phyloP scores from a whole-genome alignment of 2,888 invertebrate genomes.

The Sicus ferrugineus region DNA sequence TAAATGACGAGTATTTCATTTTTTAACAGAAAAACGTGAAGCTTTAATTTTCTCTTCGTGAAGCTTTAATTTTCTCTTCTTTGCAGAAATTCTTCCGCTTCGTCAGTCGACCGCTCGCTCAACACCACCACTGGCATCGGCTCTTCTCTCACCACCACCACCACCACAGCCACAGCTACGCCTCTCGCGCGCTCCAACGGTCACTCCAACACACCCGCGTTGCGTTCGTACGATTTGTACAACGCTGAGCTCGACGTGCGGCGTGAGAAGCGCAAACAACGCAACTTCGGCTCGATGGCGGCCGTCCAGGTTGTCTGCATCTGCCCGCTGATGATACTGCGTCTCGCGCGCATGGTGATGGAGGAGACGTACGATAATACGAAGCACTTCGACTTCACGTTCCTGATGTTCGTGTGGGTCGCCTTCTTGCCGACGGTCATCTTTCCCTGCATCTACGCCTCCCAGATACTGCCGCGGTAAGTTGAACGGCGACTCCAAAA shows the following conservation, averaged over 20 bases:
- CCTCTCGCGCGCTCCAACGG: constrained; percentile 30
- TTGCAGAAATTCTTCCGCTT: constrained; percentile 58
- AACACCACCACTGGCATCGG: constrained; percentile 40
- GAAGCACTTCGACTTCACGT: constrained; percentile 74
- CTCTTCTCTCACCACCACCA: constrained; percentile 46
- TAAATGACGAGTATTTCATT: too few relatives aligned
- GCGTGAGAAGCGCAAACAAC: constrained; percentile 73
- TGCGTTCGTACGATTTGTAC: constrained; percentile 66
- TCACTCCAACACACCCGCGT: constrained; percentile 39
- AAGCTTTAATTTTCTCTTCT: background rate
- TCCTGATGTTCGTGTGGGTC: constrained; percentile 74
- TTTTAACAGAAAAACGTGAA: too few relatives aligned
- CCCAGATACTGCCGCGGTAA: constrained; percentile 73
- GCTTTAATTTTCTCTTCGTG: background rate
- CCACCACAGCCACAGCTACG: constrained; percentile 39
- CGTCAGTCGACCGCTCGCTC: constrained; percentile 54
- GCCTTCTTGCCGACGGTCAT: constrained; percentile 74
- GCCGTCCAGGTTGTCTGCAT: constrained; percentile 72
- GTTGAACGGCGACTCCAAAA: constrained; percentile 38
- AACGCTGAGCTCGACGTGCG: constrained; percentile 68
- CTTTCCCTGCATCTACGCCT: constrained; percentile 72
- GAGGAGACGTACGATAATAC: constrained; percentile 75
- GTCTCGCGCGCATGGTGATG: constrained; percentile 71
- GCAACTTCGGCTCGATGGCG: constrained; percentile 73
- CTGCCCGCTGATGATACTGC: constrained; percentile 72